Percentiles rank a stretch among this genome's conserved stretches.
These are phyloP conservation scores for Enteromius fasciolatus DNA, from an alignment of 2,797 vertebrate species.

Conservation along the genomic window DNA sequence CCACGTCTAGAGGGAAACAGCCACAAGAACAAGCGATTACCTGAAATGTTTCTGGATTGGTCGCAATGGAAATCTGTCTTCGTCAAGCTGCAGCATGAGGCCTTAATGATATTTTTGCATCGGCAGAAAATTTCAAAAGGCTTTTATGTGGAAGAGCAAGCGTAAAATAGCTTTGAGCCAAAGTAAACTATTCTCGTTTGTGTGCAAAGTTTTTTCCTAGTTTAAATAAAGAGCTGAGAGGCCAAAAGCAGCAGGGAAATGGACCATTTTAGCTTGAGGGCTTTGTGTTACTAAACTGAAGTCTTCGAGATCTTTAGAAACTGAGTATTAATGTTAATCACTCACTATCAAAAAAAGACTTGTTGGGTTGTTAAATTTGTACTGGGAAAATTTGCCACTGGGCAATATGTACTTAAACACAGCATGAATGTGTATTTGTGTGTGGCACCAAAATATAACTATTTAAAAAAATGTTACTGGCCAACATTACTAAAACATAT, in stretches of 20 bases:
- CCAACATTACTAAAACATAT: not conserved
- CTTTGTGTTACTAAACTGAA: constrained; percentile 13
- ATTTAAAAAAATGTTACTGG: not conserved
- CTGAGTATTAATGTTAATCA: constrained; percentile 9
- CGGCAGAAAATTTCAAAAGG: not conserved
- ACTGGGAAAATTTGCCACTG: not conserved
- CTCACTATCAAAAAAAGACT: not conserved
- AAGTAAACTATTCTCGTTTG: constrained; percentile 13
- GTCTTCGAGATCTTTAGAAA: not conserved
- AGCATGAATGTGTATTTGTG: not conserved
- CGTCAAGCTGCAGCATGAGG: not conserved
- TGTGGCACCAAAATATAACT: not conserved
- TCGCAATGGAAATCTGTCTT: constrained; percentile 41
- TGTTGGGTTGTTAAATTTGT: not conserved
- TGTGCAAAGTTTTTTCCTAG: not conserved
- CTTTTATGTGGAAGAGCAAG: not conserved
- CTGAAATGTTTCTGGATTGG: constrained; percentile 66
- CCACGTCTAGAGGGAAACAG: constrained; percentile 78
- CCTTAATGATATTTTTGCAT: not conserved
- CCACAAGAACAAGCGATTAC: constrained; percentile 65
- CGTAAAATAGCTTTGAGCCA: constrained; percentile 20
- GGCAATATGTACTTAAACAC: not conserved
- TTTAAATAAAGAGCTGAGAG: constrained; percentile 22
- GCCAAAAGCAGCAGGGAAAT: not conserved
- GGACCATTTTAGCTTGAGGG: constrained; percentile 5